phyloP scores from a whole-genome alignment of 35 echinoderm and acorn worm species.

The Holothuria glaberrima region DNA sequence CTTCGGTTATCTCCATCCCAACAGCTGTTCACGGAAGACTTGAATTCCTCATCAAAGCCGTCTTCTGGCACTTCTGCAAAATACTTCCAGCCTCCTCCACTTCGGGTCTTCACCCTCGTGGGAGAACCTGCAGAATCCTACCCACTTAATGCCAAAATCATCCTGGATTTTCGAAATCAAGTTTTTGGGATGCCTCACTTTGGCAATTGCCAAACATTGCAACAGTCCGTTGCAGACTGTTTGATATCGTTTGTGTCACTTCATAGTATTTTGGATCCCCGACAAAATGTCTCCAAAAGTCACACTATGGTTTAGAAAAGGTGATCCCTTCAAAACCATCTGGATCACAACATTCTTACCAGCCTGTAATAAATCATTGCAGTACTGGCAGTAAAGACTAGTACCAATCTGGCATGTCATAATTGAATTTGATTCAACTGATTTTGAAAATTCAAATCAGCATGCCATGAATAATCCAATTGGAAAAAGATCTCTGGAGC shows the following conservation, averaged over 20 bases:
- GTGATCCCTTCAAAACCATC: not conserved
- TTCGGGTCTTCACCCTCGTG: not conserved
- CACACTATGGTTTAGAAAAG: not conserved
- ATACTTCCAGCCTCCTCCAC: not conserved
- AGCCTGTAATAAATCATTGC: no score
- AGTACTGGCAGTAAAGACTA: no score
- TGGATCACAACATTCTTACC: not conserved
- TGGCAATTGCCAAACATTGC: constrained; percentile 2
- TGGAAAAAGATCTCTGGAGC: constrained; percentile 8
- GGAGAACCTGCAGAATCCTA: constrained; percentile 43
- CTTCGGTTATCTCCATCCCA: no score
- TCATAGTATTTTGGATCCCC: no score
- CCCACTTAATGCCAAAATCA: constrained; percentile 29
- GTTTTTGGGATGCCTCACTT: constrained; percentile 38
- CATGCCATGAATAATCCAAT: constrained; percentile 18
- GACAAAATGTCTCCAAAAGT: no score
- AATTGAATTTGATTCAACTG: not conserved
- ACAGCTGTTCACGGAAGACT: no score
- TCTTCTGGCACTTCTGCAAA: no score
- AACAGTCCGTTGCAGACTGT: no score
- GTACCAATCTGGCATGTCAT: no score
- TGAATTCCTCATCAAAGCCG: no score
- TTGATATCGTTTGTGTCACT: no score
- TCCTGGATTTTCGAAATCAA: not conserved
- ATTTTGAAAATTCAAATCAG: constrained; percentile 17